Base-by-base conservation (phyloP, 2,797 vertebrate species). In the Pelobates cultripes region DNA sequence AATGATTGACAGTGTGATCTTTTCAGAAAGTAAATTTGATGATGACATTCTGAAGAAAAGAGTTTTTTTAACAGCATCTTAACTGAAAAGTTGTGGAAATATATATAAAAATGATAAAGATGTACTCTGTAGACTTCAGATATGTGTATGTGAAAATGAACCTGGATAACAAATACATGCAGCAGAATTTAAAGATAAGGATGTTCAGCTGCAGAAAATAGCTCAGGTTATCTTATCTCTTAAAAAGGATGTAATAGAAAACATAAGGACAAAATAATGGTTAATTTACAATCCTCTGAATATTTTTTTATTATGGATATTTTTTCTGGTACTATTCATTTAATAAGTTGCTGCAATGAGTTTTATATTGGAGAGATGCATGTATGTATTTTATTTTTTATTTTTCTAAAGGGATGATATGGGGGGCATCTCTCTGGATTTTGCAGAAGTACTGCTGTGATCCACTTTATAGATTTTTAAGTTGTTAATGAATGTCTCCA, bases 1-100 rank as follows among this genome's bases (percentile, higher is more conserved):
- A 75, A 81, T 76, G 73, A 81, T 63, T 82, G 74, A 82, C 74
- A 82, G 28, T 6, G 28, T 71, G 74, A 82, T 77, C 80, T 77
- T 76, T 78, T 45, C 40, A 74, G 51, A 83, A 40, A 70, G 76
- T 70, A 78, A 78, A 78, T 83, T 44, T 73, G 64, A 55, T 72
- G 68, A 64, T 64, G 43, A 70, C 53, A 74, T 83, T 78, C 77
- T 68, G 13, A 70, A 78, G 66, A 83, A 68, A 78, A 83, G 42
- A 61, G 67, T 14, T 45, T 78, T 64, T 53, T 4, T 60, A 57
- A 15, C 41, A 70, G 42, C 70, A 51, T 44, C 67, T 69, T 61
- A 69, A 70, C 66, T 78, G 67, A 13, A 61, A 53, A 53, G 66
- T 55, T 57, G 71, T 73, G 71, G 51, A 73, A 43, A 60, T 74